These are phyloP conservation scores for Notodonta ziczac DNA, from an alignment of 2,888 invertebrate species.

Conservation along the genomic window DNA sequence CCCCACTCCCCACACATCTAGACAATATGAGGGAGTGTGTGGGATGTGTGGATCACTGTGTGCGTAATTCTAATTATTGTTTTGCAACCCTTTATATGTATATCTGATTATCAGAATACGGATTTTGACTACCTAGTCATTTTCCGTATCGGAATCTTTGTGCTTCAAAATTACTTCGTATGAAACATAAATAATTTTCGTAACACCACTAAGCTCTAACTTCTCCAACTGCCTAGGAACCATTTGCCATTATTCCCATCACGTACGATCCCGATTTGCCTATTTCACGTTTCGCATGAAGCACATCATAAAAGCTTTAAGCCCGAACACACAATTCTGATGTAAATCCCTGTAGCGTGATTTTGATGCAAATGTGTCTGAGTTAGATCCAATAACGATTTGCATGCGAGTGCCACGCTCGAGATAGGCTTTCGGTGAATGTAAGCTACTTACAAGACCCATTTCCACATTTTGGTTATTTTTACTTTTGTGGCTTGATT, in stretches of 20 bases:
- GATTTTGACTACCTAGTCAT: too few species aligned
- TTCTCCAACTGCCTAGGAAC: not conserved
- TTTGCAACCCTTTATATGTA: too few species aligned
- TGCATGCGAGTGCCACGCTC: conserved; percentile 19
- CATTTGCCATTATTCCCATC: conserved; percentile 15
- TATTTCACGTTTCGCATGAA: conserved; percentile 22
- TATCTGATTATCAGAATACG: too few species aligned
- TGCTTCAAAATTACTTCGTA: too few species aligned
- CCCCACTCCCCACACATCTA: too few species aligned
- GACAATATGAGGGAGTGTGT: too few species aligned
- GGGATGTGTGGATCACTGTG: too few species aligned
- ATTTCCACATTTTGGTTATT: too few species aligned
- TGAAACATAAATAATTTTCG: not conserved
- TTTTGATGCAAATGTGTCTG: conserved; percentile 37
- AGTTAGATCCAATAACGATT: conserved; percentile 35
- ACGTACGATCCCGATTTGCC: conserved; percentile 20
- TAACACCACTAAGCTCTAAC: not conserved
- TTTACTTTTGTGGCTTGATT: too few species aligned
- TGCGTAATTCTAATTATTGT: too few species aligned
- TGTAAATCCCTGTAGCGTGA: conserved; percentile 35
- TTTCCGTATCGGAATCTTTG: too few species aligned
- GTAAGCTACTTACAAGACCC: not conserved
- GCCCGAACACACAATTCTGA: conserved; percentile 33
- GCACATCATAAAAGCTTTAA: conserved; percentile 26
- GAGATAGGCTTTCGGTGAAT: conserved; percentile 15